phyloP scores from a whole-genome alignment of 1,140 invertebrate genomes.

The Bombus confusus region DNA sequence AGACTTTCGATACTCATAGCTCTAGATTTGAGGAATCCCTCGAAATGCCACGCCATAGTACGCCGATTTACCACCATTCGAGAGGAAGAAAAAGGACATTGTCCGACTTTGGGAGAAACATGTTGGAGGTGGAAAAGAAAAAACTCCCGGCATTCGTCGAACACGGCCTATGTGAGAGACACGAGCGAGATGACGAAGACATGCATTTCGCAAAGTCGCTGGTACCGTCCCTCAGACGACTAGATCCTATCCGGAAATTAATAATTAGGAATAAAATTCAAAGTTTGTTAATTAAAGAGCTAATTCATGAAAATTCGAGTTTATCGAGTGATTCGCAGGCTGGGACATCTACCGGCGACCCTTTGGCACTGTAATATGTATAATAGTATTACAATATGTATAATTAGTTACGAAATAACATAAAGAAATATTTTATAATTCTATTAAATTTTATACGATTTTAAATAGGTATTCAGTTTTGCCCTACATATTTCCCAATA shows the following conservation, averaged over 20 bases:
- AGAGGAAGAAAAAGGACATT: not conserved
- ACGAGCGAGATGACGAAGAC: not conserved
- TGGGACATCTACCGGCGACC: not conserved
- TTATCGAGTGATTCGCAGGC: not conserved
- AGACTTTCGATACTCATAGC: too few relatives aligned
- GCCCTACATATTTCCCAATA: too few relatives aligned
- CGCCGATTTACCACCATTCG: not conserved
- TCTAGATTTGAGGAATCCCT: too few relatives aligned
- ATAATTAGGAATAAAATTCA: not conserved
- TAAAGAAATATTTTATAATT: too few relatives aligned
- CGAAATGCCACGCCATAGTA: too few relatives aligned
- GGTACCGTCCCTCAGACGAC: not conserved
- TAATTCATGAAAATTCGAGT: not conserved
- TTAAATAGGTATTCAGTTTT: too few relatives aligned
- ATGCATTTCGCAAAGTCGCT: not conserved
- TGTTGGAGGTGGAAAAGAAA: not conserved
- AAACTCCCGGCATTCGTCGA: not conserved
- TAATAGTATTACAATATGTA: too few relatives aligned
- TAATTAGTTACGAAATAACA: too few relatives aligned
- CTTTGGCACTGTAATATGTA: too few relatives aligned
- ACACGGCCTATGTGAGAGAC: not conserved
- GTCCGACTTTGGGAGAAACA: not conserved
- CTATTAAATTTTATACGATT: too few relatives aligned
- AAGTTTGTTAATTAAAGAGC: not conserved
- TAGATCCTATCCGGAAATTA: not conserved